Percentiles rank a stretch among this genome's conserved stretches.
phyloP scores from a whole-genome alignment of 2,888 invertebrate species.

The Cephus runcator region DNA sequence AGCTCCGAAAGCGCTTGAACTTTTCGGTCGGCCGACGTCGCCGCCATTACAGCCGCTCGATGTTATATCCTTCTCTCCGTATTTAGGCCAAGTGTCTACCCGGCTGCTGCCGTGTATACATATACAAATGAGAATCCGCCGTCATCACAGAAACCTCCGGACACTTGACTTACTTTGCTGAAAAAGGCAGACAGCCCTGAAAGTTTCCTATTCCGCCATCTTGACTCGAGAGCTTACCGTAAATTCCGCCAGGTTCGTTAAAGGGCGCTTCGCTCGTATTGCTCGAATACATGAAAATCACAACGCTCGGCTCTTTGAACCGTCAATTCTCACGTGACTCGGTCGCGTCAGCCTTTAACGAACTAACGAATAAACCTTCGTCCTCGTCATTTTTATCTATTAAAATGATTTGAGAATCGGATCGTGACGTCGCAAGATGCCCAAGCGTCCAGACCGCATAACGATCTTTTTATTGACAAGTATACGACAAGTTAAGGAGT shows the following conservation, averaged over 20 bases:
- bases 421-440: not conserved
- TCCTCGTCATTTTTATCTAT: not conserved
- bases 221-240: slow-evolving; percentile 10
- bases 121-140: slow-evolving; percentile 48
- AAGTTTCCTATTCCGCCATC: slow-evolving; percentile 16
- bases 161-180: slow-evolving; percentile 6
- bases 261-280: not conserved
- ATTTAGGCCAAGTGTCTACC: slow-evolving; percentile 54
- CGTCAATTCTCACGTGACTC: not conserved
- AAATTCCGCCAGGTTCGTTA: not conserved
- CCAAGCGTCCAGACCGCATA: slow-evolving; percentile 36
- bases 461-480: slow-evolving; percentile 51
- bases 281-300: not conserved
- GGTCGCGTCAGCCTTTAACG: not conserved
- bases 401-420: not conserved
- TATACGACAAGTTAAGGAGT: slow-evolving; percentile 41
- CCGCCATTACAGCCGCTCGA: slow-evolving; percentile 20
- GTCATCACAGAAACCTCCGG: not conserved
- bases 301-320: not conserved
- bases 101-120: slow-evolving; percentile 29
- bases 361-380: not conserved
- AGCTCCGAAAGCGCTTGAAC: slow-evolving; percentile 38
- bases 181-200: slow-evolving; percentile 22
- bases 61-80: slow-evolving; percentile 35
- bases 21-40: slow-evolving; percentile 34